Evolutionary conservation across 1,140 invertebrate genomes (phyloP).

Genomic region (Drosophila persimilis): DNA sequence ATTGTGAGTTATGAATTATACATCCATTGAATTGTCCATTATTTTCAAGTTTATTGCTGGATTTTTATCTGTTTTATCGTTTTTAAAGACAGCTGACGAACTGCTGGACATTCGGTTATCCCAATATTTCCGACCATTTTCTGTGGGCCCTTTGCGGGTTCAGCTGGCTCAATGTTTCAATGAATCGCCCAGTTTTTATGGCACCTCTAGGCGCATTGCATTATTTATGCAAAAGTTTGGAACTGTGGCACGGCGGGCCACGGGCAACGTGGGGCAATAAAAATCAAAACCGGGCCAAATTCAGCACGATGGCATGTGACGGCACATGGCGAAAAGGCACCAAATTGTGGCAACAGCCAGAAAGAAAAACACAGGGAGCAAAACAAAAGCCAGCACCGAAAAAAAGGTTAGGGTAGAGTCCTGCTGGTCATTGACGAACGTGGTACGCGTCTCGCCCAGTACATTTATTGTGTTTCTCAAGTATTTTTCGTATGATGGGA

Average conservation of each 20-base stretch:
- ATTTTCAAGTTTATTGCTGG: not conserved
- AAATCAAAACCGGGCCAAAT: constrained; percentile 62
- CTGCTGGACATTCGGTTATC: constrained; percentile 4
- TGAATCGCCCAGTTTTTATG: constrained; percentile 48
- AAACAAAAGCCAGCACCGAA: constrained; percentile 46
- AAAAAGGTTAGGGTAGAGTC: constrained; percentile 8
- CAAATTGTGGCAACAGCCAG: constrained; percentile 30
- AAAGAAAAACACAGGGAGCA: constrained; percentile 43
- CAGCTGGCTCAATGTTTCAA: constrained; percentile 56
- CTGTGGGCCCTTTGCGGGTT: constrained; percentile 7
- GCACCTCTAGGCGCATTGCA: constrained; percentile 43
- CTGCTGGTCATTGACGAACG: constrained; percentile 56
- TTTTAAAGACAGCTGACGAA: too few relatives aligned
- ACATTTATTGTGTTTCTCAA: constrained; percentile 27
- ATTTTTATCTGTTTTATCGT: not conserved
- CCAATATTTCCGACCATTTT: constrained; percentile 1
- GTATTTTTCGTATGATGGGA: constrained; percentile 28
- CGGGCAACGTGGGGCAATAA: constrained; percentile 50
- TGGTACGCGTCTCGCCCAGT: constrained; percentile 48
- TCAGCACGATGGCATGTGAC: constrained; percentile 35
- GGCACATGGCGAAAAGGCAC: constrained; percentile 35
- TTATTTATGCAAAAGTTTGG: constrained; percentile 59
- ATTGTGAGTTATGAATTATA: constrained; percentile 6
- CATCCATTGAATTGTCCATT: constrained; percentile 12
- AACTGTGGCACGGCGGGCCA: constrained; percentile 10